Evolutionary conservation across 2,113 vertebrate genomes (phyloP).

Genomic region (Erythrocebus patas): DNA sequence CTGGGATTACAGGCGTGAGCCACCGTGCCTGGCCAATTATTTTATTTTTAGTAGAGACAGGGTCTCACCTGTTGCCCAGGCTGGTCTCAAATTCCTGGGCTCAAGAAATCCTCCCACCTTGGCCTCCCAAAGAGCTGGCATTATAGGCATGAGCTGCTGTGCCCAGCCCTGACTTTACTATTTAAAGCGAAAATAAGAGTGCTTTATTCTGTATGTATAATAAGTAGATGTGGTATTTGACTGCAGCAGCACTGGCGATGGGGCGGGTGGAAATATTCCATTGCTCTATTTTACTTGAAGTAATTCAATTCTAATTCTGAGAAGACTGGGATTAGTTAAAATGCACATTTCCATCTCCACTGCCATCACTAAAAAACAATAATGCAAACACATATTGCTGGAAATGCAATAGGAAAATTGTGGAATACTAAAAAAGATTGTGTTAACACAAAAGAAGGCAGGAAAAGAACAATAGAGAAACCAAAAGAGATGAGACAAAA

Average conservation of each 20-base stretch:
- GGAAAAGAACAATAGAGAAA: background rate
- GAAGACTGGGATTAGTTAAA: too few relatives aligned
- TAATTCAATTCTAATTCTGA: background rate
- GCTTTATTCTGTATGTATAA: background rate
- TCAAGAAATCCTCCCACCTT: too few relatives aligned
- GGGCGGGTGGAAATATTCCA: fast-evolving
- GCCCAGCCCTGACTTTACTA: too few relatives aligned
- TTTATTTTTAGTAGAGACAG: too few relatives aligned
- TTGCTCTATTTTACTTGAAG: background rate
- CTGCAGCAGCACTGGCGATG: fast-evolving
- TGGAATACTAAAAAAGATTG: background rate
- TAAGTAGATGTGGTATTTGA: fast-evolving
- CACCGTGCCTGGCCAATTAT: too few relatives aligned
- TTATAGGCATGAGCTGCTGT: too few relatives aligned
- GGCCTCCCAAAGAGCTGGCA: too few relatives aligned
- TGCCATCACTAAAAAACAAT: background rate
- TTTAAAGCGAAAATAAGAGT: background rate
- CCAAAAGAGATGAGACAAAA: background rate
- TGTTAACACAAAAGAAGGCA: background rate
- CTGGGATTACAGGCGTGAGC: too few relatives aligned
- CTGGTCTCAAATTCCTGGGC: too few relatives aligned
- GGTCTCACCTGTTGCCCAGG: too few relatives aligned
- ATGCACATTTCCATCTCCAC: background rate
- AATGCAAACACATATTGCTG: background rate
- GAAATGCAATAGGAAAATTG: background rate